Base-by-base conservation (phyloP, 2,888 invertebrate species). In the Lycaena phlaeas region DNA sequence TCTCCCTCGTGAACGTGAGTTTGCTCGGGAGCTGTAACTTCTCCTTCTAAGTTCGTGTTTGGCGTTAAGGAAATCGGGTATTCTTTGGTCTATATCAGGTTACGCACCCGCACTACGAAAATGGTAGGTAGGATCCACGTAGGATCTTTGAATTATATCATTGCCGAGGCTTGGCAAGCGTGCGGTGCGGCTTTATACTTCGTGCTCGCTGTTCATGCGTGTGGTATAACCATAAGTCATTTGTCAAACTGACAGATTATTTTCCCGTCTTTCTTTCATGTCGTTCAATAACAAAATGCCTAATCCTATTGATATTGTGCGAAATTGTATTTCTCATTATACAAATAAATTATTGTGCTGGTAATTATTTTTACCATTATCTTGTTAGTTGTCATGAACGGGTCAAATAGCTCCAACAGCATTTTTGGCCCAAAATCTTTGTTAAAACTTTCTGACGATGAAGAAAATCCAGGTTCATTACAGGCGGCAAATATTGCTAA, bases 381-480 rank as follows among this genome's bases (percentile, higher is more conserved):
- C 44, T 39, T 14, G 27, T 40, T 30, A 40, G 11, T 27, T 36
- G 71, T 57, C 57, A 78, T 81, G 78, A 78, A 74, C 56, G 69
- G 64, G 48, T 59, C 66, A 41, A 68, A 61, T 52, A 66, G 64
- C 52, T 49, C 69, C 44, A 59, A 54, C 64, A 43, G 64, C 63
- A 41, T 64, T 56, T 52, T 56, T 71, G 25, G 64, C 22, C 22
- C 34, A 3, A 34, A 22, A 18, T 34, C 34, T 34, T 22, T 69
- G 43, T 41, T 66, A 42, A 60, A 62, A 38, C 49, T 62, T 46
- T 51, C 66, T 41, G 63, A 61, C 38, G 62, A 60, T 52, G 57
- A 59, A 46, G 53, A 57, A 39, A 52, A 53, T 25, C 64, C 63
- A 52, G 66, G 58, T 50, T 54, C 53, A 11, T 52, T 62, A 48